Conservation (phyloP, 2,888 invertebrate species). For the Phengaris arion region DNA sequence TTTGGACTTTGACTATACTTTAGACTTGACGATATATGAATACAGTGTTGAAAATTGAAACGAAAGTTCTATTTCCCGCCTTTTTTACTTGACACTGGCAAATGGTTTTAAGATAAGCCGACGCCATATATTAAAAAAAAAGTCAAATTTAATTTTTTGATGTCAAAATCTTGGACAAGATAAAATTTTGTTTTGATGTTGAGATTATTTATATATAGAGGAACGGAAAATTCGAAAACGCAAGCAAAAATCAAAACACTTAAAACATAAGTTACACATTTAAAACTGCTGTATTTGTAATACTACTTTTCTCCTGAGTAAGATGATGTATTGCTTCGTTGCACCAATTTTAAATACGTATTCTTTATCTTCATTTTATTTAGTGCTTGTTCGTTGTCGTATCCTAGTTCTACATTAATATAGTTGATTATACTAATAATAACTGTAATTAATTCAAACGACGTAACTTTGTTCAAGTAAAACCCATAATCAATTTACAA, state of each 20-base stretch:
- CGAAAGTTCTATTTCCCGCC: no score
- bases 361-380: not conserved
- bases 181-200: not conserved
- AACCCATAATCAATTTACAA: not conserved
- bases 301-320: not conserved
- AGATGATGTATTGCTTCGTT: not conserved
- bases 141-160: no score
- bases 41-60: no score
- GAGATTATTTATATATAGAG: not conserved
- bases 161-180: no score
- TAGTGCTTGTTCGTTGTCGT: not conserved
- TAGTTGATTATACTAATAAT: not conserved
- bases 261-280: not conserved
- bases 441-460: not conserved
- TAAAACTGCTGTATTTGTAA: not conserved
- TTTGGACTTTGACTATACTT: no score
- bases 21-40: no score
- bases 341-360: not conserved
- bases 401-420: not conserved
- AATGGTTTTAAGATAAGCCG: no score
- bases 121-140: no score
- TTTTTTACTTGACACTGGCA: no score
- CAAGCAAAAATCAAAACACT: not conserved
- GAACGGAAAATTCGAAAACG: not conserved
- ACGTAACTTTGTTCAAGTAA: not conserved